Conservation (phyloP, 2,888 invertebrate species). For the Himalopsyche japonica region DNA sequence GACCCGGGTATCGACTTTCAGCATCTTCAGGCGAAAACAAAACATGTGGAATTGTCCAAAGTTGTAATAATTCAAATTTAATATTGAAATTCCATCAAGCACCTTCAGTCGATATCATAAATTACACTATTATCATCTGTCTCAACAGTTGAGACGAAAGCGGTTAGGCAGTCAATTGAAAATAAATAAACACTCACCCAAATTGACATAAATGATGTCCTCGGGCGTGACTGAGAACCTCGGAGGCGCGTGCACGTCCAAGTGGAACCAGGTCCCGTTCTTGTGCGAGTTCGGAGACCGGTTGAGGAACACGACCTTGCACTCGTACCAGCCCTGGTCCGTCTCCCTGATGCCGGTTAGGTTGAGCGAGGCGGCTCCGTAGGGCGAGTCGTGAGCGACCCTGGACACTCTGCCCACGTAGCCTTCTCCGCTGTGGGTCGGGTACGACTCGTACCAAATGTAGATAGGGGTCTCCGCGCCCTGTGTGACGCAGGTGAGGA, state of each 20-base stretch:
- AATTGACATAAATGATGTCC: conserved; percentile 94
- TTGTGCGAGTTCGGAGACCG: conserved; percentile 89
- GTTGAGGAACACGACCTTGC: conserved; percentile 93
- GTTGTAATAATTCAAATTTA: too few species aligned
- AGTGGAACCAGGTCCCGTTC: conserved; percentile 97
- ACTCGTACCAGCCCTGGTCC: conserved; percentile 97
- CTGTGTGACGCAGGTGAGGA: conserved; percentile 53
- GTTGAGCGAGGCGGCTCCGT: conserved; percentile 92
- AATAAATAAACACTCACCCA: conserved; percentile 58
- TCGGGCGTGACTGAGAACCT: conserved; percentile 94
- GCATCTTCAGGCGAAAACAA: too few species aligned
- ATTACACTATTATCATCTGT: too few species aligned
- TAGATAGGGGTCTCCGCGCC: conserved; percentile 96
- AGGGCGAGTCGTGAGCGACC: conserved; percentile 84
- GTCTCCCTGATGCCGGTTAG: conserved; percentile 90
- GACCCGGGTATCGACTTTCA: too few species aligned
- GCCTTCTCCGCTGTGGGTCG: conserved; percentile 93
- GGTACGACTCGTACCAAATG: conserved; percentile 98
- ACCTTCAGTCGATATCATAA: too few species aligned
- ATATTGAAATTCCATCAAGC: too few species aligned
- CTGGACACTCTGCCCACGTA: conserved; percentile 91
- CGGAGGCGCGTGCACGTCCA: conserved; percentile 96
- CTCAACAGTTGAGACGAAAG: too few species aligned
- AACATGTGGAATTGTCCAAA: too few species aligned
- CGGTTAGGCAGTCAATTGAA: too few species aligned